Percentiles rank a stretch among this genome's conserved stretches.
Conservation (phyloP, 2,888 invertebrate species). For the Bhutanitis thaidina region DNA sequence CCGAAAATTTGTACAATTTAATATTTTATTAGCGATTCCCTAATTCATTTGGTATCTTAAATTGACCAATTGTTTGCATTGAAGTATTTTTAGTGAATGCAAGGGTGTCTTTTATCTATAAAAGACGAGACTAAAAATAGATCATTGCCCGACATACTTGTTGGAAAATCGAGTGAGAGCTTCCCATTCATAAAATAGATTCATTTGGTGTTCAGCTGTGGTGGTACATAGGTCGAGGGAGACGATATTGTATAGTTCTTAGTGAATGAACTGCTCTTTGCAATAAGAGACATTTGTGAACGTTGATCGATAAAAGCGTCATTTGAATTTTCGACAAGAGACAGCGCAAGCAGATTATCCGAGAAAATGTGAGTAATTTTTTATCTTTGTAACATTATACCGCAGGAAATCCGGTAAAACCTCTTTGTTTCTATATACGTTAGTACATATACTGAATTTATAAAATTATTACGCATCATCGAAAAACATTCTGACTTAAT, state of each 20-base stretch:
- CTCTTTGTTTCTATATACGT: too few relatives aligned
- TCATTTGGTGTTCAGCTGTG: conserved; percentile 64
- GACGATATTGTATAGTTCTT: conserved; percentile 28
- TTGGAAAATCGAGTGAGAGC: conserved; percentile 49
- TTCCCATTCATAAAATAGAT: conserved; percentile 70
- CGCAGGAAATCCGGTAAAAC: too few relatives aligned
- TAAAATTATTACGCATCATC: too few relatives aligned
- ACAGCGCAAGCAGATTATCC: conserved; percentile 6
- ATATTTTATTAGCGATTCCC: conserved; percentile 32
- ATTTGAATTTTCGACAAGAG: neutral
- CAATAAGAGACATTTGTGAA: conserved; percentile 22
- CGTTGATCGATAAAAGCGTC: conserved; percentile 28
- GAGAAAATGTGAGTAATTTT: conserved; percentile 25
- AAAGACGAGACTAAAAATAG: conserved; percentile 59
- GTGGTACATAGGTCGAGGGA: conserved; percentile 44
- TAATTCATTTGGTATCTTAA: conserved; percentile 30
- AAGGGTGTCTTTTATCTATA: conserved; percentile 25
- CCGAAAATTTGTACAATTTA: conserved; percentile 54
- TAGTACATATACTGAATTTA: too few relatives aligned
- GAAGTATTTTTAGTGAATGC: conserved; percentile 28
- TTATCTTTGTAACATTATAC: neutral
- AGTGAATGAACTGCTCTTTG: conserved; percentile 38
- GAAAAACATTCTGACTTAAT: too few relatives aligned
- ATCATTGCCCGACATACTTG: conserved; percentile 46
- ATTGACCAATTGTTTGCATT: conserved; percentile 29